Evolutionary conservation across 1,140 invertebrate species (phyloP), one percentile per base, ranked within the genome.

Genomic region (Conopomorpha cramerella): DNA sequence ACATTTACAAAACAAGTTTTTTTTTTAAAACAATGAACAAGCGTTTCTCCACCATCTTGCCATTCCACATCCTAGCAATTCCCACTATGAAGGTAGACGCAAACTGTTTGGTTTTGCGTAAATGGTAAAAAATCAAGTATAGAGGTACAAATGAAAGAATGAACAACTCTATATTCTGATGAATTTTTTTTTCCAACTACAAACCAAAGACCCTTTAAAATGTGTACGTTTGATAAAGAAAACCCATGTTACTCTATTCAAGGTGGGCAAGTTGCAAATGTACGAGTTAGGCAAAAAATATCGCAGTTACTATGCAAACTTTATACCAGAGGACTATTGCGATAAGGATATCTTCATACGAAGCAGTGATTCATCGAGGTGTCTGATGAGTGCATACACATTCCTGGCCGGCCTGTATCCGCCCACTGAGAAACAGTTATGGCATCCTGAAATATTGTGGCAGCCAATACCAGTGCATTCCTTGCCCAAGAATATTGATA

Each of bases 401-500:
- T 80, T 95, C 34, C 76, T 95, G 14, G 91, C 93, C 4, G 92
- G 90, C 14, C 72, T 96, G 19, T 96, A 86, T 73, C 89, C 88
- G 14, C 92, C 93, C 0, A 61, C 65, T 14, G 70, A 81, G 3
- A 68, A 82, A 15, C 85, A 91, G 53, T 76, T 84, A 39, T 93
- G 93, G 83, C 82, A 91, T 51, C 59, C 79, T 0, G 71, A 84
- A 29, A 71, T 96, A 28, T 52, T 68, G 0, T 97, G 94, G 94
- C 90, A 92, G 49, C 94, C 94, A 0, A 86, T 96, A 49, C 90
- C 93, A 1, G 84, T 96, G 10, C 88, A 92, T 65, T 86, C 88
- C 3, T 64, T 84, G 26, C 86, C 89, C 0, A 81, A 79, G 31
- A 43, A 79, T 14, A 48, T 84, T 23, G 90, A 93, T 63, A 84